Conservation (phyloP, 2,113 vertebrate species). For the Porphyrio hochstetteri region DNA sequence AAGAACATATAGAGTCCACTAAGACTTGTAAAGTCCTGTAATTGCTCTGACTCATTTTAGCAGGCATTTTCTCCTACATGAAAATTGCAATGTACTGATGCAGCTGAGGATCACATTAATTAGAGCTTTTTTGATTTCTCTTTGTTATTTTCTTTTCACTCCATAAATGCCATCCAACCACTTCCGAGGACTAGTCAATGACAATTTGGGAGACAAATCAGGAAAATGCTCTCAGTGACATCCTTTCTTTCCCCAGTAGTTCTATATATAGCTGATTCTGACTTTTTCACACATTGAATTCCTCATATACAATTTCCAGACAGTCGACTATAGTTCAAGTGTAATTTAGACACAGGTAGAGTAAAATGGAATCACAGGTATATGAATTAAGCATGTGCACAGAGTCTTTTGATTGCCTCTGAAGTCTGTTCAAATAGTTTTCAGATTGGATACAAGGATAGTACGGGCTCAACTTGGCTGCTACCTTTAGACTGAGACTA, state of each 20-base stretch:
- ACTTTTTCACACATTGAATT: background rate
- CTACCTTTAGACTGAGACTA: background rate
- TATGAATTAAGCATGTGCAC: background rate
- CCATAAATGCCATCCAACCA: background rate
- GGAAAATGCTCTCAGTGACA: background rate
- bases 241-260: background rate
- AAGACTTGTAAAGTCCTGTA: background rate
- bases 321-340: background rate
- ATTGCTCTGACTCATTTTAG: background rate
- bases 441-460: background rate
- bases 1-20: background rate
- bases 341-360: background rate
- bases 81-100: background rate
- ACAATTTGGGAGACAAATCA: background rate
- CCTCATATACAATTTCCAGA: background rate
- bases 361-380: background rate
- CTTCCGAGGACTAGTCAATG: background rate
- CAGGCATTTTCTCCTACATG: background rate
- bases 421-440: background rate
- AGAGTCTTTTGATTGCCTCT: background rate
- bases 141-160: background rate
- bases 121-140: background rate
- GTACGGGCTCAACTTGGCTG: background rate
- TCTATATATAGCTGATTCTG: background rate
- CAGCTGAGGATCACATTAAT: background rate